These are phyloP conservation scores for Drosophila miranda DNA, from an alignment of 1,140 invertebrate genomes.

Conservation along the genomic window DNA sequence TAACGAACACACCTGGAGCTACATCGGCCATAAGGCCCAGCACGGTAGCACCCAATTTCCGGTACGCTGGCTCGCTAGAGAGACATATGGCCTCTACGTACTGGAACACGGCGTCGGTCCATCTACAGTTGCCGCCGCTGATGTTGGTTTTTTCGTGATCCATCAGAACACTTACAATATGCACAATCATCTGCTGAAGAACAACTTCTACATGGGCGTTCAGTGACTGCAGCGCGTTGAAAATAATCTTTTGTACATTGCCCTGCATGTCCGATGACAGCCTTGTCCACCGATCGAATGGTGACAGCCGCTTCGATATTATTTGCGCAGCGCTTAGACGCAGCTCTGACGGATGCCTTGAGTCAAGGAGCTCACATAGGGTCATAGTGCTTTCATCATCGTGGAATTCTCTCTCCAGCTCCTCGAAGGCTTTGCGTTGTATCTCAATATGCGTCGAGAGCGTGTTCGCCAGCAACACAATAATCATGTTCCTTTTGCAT, in stretches of 20 bases:
- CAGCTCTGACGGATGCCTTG: neutral
- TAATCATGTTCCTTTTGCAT: neutral
- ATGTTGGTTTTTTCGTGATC: neutral
- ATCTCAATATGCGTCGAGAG: slow-evolving; percentile 2
- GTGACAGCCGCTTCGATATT: neutral
- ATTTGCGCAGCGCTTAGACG: slow-evolving; percentile 11
- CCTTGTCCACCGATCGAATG: slow-evolving; percentile 1
- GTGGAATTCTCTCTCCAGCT: neutral
- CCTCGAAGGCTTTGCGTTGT: slow-evolving; percentile 4
- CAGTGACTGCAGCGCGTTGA: slow-evolving; percentile 15
- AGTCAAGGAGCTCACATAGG: slow-evolving; percentile 9
- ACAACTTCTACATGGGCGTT: neutral
- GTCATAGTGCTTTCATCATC: slow-evolving; percentile 9
- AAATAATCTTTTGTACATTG: neutral
- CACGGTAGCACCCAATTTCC: slow-evolving; percentile 6
- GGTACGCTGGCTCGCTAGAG: neutral
- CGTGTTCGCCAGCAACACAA: slow-evolving; percentile 14
- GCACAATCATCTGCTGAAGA: slow-evolving; percentile 9
- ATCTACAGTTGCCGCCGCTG: neutral
- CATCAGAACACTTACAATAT: slow-evolving; percentile 18
- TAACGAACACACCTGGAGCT: neutral
- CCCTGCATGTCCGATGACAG: neutral
- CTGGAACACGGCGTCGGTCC: slow-evolving; percentile 19
- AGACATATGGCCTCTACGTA: slow-evolving; percentile 6
- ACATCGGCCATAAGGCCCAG: slow-evolving; percentile 17